Base-by-base conservation (phyloP, 2,113 vertebrate species). In the Nesogale talazaci region DNA sequence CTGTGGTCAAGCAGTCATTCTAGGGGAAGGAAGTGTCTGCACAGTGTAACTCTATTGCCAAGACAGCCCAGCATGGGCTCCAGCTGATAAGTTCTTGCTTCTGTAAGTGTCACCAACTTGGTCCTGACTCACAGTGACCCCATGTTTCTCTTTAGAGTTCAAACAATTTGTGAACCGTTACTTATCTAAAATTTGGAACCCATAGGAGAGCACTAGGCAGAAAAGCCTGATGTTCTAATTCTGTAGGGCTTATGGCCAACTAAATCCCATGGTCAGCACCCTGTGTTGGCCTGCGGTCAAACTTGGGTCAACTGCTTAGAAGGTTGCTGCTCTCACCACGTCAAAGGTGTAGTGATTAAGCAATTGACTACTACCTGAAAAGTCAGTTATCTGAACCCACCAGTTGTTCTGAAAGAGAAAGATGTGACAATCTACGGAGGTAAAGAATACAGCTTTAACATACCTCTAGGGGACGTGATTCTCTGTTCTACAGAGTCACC, bases 261-360 rank as follows among this genome's bases (percentile, higher is more conserved):
- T 69, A 69, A n/a, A n/a, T 69, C 65, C 65, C 31, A 69, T n/a
- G 12, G 29, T n/a, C 65, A n/a, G 65, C 65, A 29, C 29, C 3
- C 0, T 97, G 96, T 87, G 92, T 97, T 97, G 97, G 96, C 97
- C 95, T 96, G 97, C 96, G 97, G 95, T 97, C 94, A 96, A 97
- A 96, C 96, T 95, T 92, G 90, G 96, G 96, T 96, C 97, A 97
- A 93, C 96, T 96, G 95, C 95, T 52, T 97, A 93, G 96, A 97
- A 98, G 98, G 98, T 97, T 97, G 98, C 98, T 98, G 98, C 97
- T 46, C 42, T 98, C 95, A 97, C 98, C 97, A 97, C 1, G 15
- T 12, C 46, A 16, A 14, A 31, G 31, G 65, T 14, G 27, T 12
- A 31, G 2, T 67, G 27, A 67, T 16, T 65, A 65, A 65, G 63